Evolutionary conservation across 2,888 invertebrate species (phyloP), one percentile per base, ranked within the genome.

Genomic region (Tridacna crocea): DNA sequence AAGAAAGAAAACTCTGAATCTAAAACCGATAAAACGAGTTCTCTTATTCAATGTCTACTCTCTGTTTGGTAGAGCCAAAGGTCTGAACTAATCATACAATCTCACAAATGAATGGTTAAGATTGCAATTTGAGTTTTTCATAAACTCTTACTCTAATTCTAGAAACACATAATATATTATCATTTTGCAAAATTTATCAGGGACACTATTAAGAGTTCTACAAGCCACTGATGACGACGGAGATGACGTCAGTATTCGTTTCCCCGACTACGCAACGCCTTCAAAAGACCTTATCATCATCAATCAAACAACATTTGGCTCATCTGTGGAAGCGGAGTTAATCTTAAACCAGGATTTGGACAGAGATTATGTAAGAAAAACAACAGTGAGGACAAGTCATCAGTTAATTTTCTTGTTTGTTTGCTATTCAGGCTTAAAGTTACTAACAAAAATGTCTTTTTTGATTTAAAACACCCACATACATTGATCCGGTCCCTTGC

Each of bases 321-420:
- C 79, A 10, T 24, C 47, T 4, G 83, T 80, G 13, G 47, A 72
- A 3, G 86, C 86, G 3, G 70, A 77, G 19, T 73, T 86, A n/a
- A 73, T 79, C 12, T 61, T 86, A 46, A 68, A 82, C n/a, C 17
- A 73, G 26, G 68, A 61, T 15, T 82, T 86, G 11, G 86, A 86
- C 75, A 77, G 86, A 36, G 86, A 86, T 60, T 83, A 78, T 58
- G 86, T 86, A 76, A 61, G 83, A 17, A 47, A 27, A 24, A 26
- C 36, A 8, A 36, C 36, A 36, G 36, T 36, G 8, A 36, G 36
- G 36, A 36, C 36, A 36, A 36, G 36, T 36, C 2, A 8, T 36
- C 36, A 36, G 8, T 36, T 36, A 36, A 4, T 36, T 36, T 8
- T 36, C 36, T 36, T 8, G 36, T 36, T 36, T 36, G 8, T 36